Base-by-base conservation (phyloP, 2,113 vertebrate genomes). In the Callipepla californica region DNA sequence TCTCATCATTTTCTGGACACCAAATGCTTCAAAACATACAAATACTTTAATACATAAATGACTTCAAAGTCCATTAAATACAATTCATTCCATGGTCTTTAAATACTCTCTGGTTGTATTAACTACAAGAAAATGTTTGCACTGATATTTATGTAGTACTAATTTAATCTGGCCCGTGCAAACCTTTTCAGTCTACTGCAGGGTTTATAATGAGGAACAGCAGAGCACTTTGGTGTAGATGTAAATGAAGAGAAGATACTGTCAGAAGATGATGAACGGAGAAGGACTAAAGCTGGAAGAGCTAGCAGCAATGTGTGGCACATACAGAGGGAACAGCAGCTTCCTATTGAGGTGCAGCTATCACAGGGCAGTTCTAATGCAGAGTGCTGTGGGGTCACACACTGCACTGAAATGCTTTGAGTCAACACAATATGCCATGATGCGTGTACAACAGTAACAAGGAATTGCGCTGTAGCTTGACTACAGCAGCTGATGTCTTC, bases 41-140 rank as follows among this genome's bases (percentile, higher is more conserved):
- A 92, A 94, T 68, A 73, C 28, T 90, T 95, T 93, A 91, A 95
- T 93, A 91, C 57, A 94, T 86, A 88, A 40, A 91, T 68, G n/a
- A 72, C 72, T 72, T 90, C 85, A 90, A 72, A 57, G 4, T 72
- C 76, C 73, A 66, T 92, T 74, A 93, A 93, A 94, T 85, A 91
- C 32, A 45, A 63, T 89, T 69, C 66, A 67, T 80, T 91, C 75
- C 65, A 78, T 21, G 34, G 68, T 92, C 61, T 80, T 94, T 74
- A 70, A 91, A 75, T 44, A 74, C 20, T 68, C 48, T 83, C 12
- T 55, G 20, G 17, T 32, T 65, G 23, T 26, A 38, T 74, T 55
- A 90, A 89, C 51, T 77, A 61, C 42, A 86, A 78, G 73, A 45
- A 44, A 59, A 45, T 22, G 32, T 69, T 80, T 95, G 70, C 75